Evolutionary conservation across 2,113 vertebrate species (phyloP), one percentile per base, ranked within the genome.

Genomic region (Coptodon bakossiorum): DNA sequence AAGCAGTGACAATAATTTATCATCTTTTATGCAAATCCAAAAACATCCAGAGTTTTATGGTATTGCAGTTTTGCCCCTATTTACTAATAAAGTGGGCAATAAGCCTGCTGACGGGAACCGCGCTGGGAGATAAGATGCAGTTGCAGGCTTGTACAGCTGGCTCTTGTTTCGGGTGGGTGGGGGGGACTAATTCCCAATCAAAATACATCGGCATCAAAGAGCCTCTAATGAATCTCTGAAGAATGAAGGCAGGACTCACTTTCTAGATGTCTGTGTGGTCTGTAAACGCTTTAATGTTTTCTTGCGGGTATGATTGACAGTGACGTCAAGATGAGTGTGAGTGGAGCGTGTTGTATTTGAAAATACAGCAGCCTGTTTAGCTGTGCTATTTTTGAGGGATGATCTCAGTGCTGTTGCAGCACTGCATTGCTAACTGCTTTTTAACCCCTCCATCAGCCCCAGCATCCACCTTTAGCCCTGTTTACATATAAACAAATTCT

Each of bases 141-240:
- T 94, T 86, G 85, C 79, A 29, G 86, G 91, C 90, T 95, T 95
- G 84, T 91, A 93, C 95, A 95, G 95, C 94, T 95, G 95, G 86
- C 90, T 90, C 87, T 93, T 94, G 94, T 95, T 96, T 93, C 1
- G 13, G 54, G 9, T 31, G 31, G 73, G 82, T 83, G 82, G 88
- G 54, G 82, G 73, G 85, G 84, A 82, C 90, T 93, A 93, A 95
- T 95, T 95, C 92, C 87, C 71, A 90, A 95, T 94, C 92, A 91
- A 92, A 95, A 95, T 91, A 94, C 85, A 87, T 92, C 86, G 88
- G 84, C 88, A 91, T 94, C 91, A 95, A 93, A 94, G 82, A 86
- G 31, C 50, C 61, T 84, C 85, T 52, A 88, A 86, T 87, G 50
- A 91, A 82, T 90, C 54, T 84, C 36, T 40, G 63, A 68, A 81